Evolutionary conservation across 64 coral and sea anemone species (phyloP).

Genomic region (Acropora tenuis): DNA sequence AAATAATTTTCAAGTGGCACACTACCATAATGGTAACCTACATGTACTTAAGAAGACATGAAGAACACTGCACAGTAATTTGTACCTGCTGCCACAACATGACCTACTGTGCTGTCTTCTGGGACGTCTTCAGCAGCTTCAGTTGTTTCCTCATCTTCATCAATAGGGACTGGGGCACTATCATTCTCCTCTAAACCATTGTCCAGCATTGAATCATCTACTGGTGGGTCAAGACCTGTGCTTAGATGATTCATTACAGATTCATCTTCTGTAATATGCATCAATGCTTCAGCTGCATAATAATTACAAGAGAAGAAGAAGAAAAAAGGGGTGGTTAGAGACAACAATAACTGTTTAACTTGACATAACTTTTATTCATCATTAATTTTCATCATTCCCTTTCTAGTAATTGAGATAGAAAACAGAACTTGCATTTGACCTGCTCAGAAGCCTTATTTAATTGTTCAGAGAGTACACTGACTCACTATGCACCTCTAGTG

Average conservation of each 20-base stretch:
- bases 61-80: neutral
- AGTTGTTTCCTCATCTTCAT: neutral
- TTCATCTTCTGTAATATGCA: constrained; percentile 3
- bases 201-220: neutral
- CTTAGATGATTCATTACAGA: neutral
- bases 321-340: no score
- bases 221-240: neutral
- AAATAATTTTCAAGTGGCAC: no score
- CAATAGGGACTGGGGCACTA: neutral
- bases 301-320: neutral
- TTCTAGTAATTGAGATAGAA: no score
- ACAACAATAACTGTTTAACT: neutral
- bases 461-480: no score
- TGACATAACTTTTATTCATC: no score
- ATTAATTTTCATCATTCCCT: no score
- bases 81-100: neutral
- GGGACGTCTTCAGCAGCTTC: constrained; percentile 20
- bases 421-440: no score
- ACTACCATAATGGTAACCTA: no score
- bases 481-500: no score
- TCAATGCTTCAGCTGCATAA: constrained; percentile 8
- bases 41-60: neutral
- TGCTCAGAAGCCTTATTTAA: no score
- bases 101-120: neutral
- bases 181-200: constrained; percentile 19